Percentiles rank a stretch among this genome's conserved stretches.
These are phyloP conservation scores for Rhagoletis pomonella DNA, from an alignment of 1,140 invertebrate species.

Conservation along the genomic window DNA sequence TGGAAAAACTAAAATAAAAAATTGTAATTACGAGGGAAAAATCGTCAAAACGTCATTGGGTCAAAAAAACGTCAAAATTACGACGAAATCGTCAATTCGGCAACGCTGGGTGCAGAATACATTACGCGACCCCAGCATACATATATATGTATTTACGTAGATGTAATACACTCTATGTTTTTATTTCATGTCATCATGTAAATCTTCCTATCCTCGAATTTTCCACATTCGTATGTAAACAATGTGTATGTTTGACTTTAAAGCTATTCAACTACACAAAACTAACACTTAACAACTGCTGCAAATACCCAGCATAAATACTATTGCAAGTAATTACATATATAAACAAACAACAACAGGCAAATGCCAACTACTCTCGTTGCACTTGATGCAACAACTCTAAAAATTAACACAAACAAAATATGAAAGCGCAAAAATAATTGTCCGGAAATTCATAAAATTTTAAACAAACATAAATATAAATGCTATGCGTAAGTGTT, in stretches of 20 bases:
- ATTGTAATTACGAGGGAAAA: too few species aligned
- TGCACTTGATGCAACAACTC: not conserved
- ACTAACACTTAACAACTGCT: not conserved
- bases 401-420: not conserved
- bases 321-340: not conserved
- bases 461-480: not conserved
- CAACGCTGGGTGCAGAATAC: too few species aligned
- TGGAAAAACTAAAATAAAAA: too few species aligned
- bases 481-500: not conserved
- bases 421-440: slow-evolving; percentile 1
- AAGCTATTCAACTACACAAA: not conserved
- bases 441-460: not conserved
- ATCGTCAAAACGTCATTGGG: too few species aligned
- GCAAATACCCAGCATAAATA: not conserved
- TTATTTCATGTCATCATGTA: too few species aligned
- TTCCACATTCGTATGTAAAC: not conserved
- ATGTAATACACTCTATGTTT: too few species aligned
- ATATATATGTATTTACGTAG: too few species aligned
- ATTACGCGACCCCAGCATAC: too few species aligned
- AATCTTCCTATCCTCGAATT: too few species aligned
- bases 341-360: not conserved
- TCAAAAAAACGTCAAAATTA: too few species aligned
- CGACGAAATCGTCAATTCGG: too few species aligned
- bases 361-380: not conserved
- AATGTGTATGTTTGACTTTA: too few species aligned